Base-by-base conservation (phyloP, 2,888 invertebrate genomes). In the Nomada fucata region DNA sequence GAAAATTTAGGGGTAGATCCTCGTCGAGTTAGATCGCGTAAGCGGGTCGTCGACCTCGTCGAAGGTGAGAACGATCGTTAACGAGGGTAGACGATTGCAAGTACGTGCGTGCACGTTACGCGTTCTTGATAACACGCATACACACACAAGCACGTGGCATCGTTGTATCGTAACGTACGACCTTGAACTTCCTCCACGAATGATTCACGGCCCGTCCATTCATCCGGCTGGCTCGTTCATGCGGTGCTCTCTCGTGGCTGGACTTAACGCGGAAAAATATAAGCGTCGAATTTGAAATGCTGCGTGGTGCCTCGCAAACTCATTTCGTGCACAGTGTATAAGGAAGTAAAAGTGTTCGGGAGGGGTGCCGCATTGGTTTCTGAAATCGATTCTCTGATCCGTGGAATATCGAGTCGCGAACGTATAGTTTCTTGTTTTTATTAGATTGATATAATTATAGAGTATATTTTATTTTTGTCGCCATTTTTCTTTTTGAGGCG, bases 111-210 rank as follows among this genome's bases (percentile, higher is more conserved):
- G 71, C 79, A 65, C 72, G 76, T 87, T 76, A 82, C 76, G 83
- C 77, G 82, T 84, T 79, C 75, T 67, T 86, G 88, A 88, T 88
- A 88, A 89, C 73, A 57, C 89, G 65, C 79, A 7, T 36, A 7
- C 36, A 36, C 36, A 36, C 52, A 80, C 55, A 74, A 74, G 70
- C 85, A 72, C 85, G 75, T 80, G 89, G 77, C 83, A 36, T 73
- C 50, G 68, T 36, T 5, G 79, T 88, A 88, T 88, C 88, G 89
- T 88, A 86, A 86, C 85, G 52, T 76, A 68, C 81, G 61, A 63
- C 88, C 88, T 88, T 88, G 88, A 88, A 89, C 88, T 88, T 88
- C 88, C 88, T 85, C 82, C 86, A 74, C 76, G 80, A 86, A 89
- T 88, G 88, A 88, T 86, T 88, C 89, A 88, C 88, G 72, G 71